A percentile compares a stretch with the other conserved stretches of the same genome.
Conservation (phyloP, 2,797 vertebrate species). For the Falco columbarius region DNA sequence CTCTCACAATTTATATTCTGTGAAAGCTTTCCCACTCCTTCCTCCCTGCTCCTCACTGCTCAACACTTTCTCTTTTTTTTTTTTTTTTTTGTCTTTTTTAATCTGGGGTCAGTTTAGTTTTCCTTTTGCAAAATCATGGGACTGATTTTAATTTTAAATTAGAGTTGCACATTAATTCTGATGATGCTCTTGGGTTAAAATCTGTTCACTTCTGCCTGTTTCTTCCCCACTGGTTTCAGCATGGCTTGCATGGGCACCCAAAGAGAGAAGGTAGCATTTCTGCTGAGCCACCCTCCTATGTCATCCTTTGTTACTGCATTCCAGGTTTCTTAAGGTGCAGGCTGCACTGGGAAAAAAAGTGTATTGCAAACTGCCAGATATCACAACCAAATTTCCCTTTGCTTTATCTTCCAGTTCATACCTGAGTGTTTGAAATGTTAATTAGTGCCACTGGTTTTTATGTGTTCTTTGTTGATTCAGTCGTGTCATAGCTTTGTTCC, state of each 20-base stretch:
- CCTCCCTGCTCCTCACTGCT: not conserved
- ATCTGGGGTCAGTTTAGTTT: conserved; percentile 44
- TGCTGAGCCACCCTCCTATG: not conserved
- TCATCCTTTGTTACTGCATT: not conserved
- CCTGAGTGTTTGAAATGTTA: not conserved
- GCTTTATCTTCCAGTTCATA: not conserved
- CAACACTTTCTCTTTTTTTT: not conserved
- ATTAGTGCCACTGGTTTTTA: not conserved
- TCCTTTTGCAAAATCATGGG: not conserved
- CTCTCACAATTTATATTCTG: conserved; percentile 47
- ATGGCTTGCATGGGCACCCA: not conserved
- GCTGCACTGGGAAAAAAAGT: not conserved
- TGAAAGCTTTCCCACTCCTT: conserved; percentile 43
- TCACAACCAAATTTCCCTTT: not conserved
- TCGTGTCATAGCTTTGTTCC: not conserved
- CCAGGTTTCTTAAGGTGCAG: not conserved
- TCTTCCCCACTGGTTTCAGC: not conserved
- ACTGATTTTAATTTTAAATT: conserved; percentile 58
- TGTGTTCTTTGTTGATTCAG: not conserved
- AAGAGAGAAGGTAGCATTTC: not conserved
- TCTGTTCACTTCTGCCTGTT: not conserved
- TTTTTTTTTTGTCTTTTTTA: not conserved
- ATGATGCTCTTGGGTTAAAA: not conserved
- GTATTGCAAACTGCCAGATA: not conserved
- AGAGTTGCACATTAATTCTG: not conserved